Base-by-base conservation (phyloP, 1,140 invertebrate species). In the Papilio aristodemus region DNA sequence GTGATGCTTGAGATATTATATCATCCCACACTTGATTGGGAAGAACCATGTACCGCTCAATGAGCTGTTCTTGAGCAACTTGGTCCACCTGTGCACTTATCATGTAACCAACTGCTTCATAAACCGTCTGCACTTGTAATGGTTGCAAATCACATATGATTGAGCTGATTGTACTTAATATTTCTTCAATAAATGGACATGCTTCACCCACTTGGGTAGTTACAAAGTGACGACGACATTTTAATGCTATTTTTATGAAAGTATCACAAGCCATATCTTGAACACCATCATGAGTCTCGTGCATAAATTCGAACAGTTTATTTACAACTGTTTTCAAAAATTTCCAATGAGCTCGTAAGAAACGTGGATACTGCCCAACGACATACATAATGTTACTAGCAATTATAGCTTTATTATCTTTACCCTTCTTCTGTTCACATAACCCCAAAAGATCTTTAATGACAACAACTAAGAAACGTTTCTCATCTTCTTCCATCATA, bases 321-420 rank as follows among this genome's bases (percentile, higher is more conserved):
- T 99, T 99, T 57, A 99, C 98, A 83, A 99, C 99, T 68, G 99
- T 99, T 93, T 99, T 99, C n/a, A 99, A 93, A 92, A 99, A 99
- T 90, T 99, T 98, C 99, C 99, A 99, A 92, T 99, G 99, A n/a
- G 98, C 98, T 78, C 98, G 93, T 41, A 99, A 93, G 92, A 99
- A 99, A 57, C 99, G 93, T 59, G 99, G 99, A 93, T 99, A 99
- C 87, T 99, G 99, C 25, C 99, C 99, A 37, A 99, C 99, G 72
- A 99, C 99, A 91, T 99, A 99, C 99, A 99, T 99, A 74, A 99
- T 99, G 90, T 99, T 99, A 71, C 98, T 99, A 6, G 99, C 99
- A 83, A 99, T 99, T 64, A 99, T 99, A 58, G 99, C 99, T 92
- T 99, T 99, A 90, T 99, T 99, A 91, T 99, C 99, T 93, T 99